These are phyloP conservation scores for Edolisoma coerulescens DNA, from an alignment of 2,113 vertebrate genomes.

Conservation along the genomic window DNA sequence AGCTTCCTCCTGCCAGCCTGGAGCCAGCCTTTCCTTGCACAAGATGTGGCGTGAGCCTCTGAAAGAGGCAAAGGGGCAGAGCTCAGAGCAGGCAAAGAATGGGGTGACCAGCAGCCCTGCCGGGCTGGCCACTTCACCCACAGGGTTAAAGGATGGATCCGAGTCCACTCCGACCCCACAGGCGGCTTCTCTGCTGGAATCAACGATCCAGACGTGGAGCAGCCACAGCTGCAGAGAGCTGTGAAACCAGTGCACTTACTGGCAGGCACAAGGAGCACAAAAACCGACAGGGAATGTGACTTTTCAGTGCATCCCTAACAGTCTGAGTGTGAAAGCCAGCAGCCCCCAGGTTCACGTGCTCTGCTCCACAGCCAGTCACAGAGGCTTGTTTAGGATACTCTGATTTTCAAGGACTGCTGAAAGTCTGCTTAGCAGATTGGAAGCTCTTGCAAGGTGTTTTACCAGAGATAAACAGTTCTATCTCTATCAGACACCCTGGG, in stretches of 20 bases:
- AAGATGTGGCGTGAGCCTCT: background rate
- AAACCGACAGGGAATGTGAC: background rate
- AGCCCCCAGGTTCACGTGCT: background rate
- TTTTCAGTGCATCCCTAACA: background rate
- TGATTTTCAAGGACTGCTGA: background rate
- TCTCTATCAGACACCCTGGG: background rate
- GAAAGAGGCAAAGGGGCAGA: constrained; percentile 39
- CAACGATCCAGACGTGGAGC: background rate
- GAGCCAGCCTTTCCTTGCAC: background rate
- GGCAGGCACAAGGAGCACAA: background rate
- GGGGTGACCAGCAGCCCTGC: background rate
- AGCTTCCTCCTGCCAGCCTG: constrained; percentile 8
- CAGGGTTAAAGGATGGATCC: background rate
- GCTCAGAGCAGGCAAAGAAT: background rate
- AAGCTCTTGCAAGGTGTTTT: background rate
- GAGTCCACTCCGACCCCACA: background rate
- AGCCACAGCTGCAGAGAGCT: background rate
- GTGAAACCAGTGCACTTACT: background rate
- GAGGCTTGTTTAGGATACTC: background rate
- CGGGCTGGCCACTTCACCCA: background rate
- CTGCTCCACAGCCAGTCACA: background rate
- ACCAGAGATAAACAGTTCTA: background rate
- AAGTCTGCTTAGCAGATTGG: background rate
- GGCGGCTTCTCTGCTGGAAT: background rate
- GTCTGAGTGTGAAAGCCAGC: background rate